Evolutionary conservation across 1,140 invertebrate genomes (phyloP).

Genomic region (Drosophila miranda): DNA sequence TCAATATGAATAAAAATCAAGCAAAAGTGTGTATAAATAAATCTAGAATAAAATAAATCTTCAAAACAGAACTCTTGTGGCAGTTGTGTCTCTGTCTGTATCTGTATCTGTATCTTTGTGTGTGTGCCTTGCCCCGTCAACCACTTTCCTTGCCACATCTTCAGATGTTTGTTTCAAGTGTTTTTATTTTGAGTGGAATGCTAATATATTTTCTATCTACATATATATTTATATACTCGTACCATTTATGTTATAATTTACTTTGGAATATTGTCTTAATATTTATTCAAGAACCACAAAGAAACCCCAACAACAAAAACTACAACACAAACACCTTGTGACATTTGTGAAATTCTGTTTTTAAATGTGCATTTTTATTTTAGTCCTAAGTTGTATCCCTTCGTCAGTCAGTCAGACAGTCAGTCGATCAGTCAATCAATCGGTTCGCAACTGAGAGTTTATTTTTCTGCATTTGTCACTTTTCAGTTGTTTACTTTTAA

Average conservation of each 20-base stretch:
- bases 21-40: slow-evolving; percentile 53
- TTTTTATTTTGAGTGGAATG: slow-evolving; percentile 10
- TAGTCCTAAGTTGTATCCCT: slow-evolving; percentile 51
- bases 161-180: slow-evolving; percentile 47
- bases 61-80: slow-evolving; percentile 42
- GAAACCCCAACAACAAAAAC: slow-evolving; percentile 35
- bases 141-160: slow-evolving; percentile 1
- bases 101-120: slow-evolving; percentile 25
- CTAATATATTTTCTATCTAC: slow-evolving; percentile 27
- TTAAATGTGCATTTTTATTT: slow-evolving; percentile 75
- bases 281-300: slow-evolving; percentile 70
- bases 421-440: neutral
- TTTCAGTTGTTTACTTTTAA: slow-evolving; percentile 75
- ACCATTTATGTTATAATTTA: slow-evolving; percentile 75
- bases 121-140: slow-evolving; percentile 4
- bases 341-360: slow-evolving; percentile 49
- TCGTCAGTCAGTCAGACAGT: neutral
- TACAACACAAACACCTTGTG: slow-evolving; percentile 56
- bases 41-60: slow-evolving; percentile 47
- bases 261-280: slow-evolving; percentile 70
- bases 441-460: slow-evolving; percentile 5
- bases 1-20: slow-evolving; percentile 31
- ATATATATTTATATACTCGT: slow-evolving; percentile 8
- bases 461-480: slow-evolving; percentile 41
- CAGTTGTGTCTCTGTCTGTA: slow-evolving; percentile 14